Conservation (phyloP, 1,140 invertebrate species). For the Plodia interpunctella region DNA sequence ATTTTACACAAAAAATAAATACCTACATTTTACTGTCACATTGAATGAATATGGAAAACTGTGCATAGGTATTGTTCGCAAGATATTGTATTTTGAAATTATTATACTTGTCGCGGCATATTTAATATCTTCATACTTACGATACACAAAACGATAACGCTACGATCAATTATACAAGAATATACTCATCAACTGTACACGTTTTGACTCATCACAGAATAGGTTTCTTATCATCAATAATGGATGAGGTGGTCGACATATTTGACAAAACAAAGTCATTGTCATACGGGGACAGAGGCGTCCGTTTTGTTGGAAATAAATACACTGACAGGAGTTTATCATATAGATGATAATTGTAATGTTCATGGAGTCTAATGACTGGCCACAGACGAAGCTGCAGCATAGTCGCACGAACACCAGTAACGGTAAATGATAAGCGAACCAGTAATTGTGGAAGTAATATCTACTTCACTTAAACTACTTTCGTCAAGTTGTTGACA, state of each 20-base stretch:
- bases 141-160: too few relatives aligned
- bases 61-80: too few relatives aligned
- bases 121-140: too few relatives aligned
- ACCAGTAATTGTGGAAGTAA: background rate
- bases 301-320: background rate
- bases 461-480: background rate
- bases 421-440: background rate
- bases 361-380: background rate
- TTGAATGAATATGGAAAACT: too few relatives aligned
- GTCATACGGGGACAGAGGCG: background rate
- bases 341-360: background rate
- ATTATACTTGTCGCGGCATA: too few relatives aligned
- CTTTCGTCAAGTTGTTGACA: too few relatives aligned
- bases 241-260: background rate
- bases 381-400: background rate
- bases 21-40: too few relatives aligned
- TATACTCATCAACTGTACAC: background rate
- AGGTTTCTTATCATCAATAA: background rate
- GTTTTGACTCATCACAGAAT: background rate
- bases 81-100: too few relatives aligned
- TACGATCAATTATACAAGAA: too few relatives aligned
- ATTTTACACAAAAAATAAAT: too few relatives aligned
- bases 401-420: background rate
- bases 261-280: conserved; percentile 4
- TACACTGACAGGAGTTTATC: background rate